Evolutionary conservation across 2,113 vertebrate species (phyloP).

Genomic region (Pomatorhinus ruficollis): DNA sequence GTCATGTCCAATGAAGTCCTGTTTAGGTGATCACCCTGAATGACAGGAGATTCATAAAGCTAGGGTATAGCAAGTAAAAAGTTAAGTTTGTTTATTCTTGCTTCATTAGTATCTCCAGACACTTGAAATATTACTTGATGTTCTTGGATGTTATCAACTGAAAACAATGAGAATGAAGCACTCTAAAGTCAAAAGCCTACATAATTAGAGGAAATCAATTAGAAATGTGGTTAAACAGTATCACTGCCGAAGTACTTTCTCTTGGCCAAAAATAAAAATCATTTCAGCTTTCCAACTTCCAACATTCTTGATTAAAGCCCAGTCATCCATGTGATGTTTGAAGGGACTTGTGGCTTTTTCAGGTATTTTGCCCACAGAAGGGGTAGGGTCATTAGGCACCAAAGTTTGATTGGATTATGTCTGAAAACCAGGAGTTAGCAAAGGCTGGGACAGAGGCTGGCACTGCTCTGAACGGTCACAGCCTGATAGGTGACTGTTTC

Average conservation of each 20-base stretch:
- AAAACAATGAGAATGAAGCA: slow-evolving; percentile 74
- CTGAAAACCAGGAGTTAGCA: neutral
- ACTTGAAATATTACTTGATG: slow-evolving; percentile 60
- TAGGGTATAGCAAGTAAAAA: slow-evolving; percentile 29
- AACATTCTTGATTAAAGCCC: neutral
- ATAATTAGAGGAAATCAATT: slow-evolving; percentile 77
- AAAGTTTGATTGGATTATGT: neutral
- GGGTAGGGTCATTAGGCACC: neutral
- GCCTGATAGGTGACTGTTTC: neutral
- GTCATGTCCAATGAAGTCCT: neutral
- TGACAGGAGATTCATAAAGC: slow-evolving; percentile 69
- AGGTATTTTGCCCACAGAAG: neutral
- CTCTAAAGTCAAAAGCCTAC: slow-evolving; percentile 66
- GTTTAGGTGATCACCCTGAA: slow-evolving; percentile 58
- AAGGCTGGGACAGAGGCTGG: neutral
- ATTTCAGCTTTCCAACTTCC: neutral
- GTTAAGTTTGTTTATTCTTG: slow-evolving; percentile 60
- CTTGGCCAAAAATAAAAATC: neutral
- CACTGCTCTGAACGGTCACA: neutral
- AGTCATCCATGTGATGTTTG: neutral
- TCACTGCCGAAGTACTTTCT: slow-evolving; percentile 25
- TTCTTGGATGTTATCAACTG: slow-evolving; percentile 71
- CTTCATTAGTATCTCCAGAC: slow-evolving; percentile 58
- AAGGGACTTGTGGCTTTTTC: neutral
- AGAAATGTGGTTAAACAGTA: slow-evolving; percentile 54